Evolutionary conservation across 2,888 invertebrate species (phyloP).

Genomic region (Abrostola tripartita): DNA sequence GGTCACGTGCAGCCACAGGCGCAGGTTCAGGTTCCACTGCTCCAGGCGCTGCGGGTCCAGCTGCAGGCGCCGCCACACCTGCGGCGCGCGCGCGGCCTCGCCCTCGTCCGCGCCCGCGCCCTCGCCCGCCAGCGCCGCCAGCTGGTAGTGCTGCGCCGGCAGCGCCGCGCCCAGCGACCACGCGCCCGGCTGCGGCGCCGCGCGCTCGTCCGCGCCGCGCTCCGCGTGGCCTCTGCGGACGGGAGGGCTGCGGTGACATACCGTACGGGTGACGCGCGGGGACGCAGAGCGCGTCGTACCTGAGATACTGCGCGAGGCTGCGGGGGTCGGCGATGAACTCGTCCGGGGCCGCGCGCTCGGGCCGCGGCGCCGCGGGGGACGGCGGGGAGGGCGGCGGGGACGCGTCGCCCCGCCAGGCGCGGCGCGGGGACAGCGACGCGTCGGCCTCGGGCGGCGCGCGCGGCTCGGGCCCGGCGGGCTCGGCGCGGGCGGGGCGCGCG

Average conservation of each 20-base stretch:
- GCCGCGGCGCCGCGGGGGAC: conserved; percentile 33
- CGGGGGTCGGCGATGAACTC: conserved; percentile 64
- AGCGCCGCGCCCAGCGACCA: conserved; percentile 67
- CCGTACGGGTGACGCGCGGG: conserved; percentile 90
- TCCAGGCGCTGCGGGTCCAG: conserved; percentile 91
- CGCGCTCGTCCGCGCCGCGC: conserved; percentile 67
- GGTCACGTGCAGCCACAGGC: conserved; percentile 94
- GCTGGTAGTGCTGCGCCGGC: conserved; percentile 57
- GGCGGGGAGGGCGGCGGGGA: conserved; percentile 67
- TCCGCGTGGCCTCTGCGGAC: conserved; percentile 47
- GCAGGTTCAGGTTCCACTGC: conserved; percentile 89
- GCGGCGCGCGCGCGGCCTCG: conserved; percentile 60
- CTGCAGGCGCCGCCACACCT: conserved; percentile 89
- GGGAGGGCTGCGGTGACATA: too few species aligned
- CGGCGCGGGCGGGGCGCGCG: background rate
- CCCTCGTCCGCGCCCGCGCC: conserved; percentile 67
- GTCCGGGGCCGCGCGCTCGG: conserved; percentile 51
- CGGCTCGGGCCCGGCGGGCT: conserved; percentile 40
- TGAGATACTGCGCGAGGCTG: conserved; percentile 88
- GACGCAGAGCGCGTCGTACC: conserved; percentile 77
- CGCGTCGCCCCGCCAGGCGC: conserved; percentile 52
- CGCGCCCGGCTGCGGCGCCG: conserved; percentile 15
- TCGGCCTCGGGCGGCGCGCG: conserved; percentile 32
- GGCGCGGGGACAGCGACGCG: conserved; percentile 82
- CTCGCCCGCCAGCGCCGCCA: conserved; percentile 50